Evolutionary conservation across 1,140 invertebrate species (phyloP).

Genomic region (Drosophila jambulina): DNA sequence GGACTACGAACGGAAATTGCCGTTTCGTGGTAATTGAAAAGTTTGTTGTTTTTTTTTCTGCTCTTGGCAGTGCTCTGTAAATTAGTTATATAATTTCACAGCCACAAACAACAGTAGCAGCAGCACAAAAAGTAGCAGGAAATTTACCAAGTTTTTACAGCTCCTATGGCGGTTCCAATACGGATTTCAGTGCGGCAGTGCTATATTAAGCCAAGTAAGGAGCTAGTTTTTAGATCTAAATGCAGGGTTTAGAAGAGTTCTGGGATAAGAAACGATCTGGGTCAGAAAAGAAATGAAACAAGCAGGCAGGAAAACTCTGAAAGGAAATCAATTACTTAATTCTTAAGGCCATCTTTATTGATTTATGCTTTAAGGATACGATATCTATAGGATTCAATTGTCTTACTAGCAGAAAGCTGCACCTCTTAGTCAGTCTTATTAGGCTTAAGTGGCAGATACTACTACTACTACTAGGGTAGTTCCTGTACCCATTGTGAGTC

Average conservation of each 20-base stretch:
- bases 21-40: conserved; percentile 73
- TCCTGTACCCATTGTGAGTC: neutral
- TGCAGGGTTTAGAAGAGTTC: neutral
- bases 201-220: neutral
- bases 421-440: neutral
- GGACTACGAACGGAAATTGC: conserved; percentile 61
- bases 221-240: neutral
- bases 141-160: conserved; percentile 60
- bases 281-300: neutral
- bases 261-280: neutral
- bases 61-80: conserved; percentile 57
- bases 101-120: conserved; percentile 18
- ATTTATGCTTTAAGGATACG: neutral
- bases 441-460: neutral
- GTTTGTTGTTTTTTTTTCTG: conserved; percentile 30
- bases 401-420: neutral
- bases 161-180: neutral
- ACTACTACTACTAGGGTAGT: conserved; percentile 6
- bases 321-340: neutral
- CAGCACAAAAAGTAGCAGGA: conserved; percentile 49
- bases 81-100: conserved; percentile 68
- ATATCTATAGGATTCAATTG: neutral
- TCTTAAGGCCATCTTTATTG: neutral
- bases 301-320: no score
- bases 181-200: conserved; percentile 12